phyloP scores from a whole-genome alignment of 2,888 invertebrate genomes.

The Ephialtes manifestator region DNA sequence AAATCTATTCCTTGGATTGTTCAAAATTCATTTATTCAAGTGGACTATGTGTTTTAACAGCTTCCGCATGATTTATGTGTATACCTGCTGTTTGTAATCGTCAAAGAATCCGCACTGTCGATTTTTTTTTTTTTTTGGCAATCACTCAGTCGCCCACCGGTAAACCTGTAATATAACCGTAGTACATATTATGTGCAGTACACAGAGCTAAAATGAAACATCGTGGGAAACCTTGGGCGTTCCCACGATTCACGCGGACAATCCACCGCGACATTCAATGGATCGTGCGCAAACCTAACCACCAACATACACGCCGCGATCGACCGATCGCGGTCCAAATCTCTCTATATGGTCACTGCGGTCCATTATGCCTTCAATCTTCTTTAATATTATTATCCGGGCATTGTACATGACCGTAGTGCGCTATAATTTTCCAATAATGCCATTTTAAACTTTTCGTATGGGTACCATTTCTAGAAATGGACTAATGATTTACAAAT shows the following conservation, averaged over 20 bases:
- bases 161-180: not conserved
- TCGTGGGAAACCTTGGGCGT: slow-evolving; percentile 30
- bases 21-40: not conserved
- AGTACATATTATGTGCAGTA: slow-evolving; percentile 1
- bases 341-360: not conserved
- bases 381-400: not conserved
- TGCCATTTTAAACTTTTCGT: too few relatives aligned
- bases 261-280: not conserved
- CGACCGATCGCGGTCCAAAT: not conserved
- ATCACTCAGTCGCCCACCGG: not conserved
- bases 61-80: not conserved
- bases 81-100: not conserved
- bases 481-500: too few relatives aligned
- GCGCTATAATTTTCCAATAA: too few relatives aligned
- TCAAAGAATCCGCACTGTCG: not conserved
- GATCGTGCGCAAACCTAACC: too few relatives aligned
- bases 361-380: not conserved
- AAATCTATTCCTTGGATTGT: not conserved
- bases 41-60: not conserved
- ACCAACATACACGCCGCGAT: not conserved
- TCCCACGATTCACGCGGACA: slow-evolving; percentile 24
- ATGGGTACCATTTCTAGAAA: too few relatives aligned
- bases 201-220: slow-evolving; percentile 12
- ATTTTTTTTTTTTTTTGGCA: not conserved
- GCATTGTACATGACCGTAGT: not conserved